Conservation (phyloP, 2,888 invertebrate species). For the Hemaris fuciformis region DNA sequence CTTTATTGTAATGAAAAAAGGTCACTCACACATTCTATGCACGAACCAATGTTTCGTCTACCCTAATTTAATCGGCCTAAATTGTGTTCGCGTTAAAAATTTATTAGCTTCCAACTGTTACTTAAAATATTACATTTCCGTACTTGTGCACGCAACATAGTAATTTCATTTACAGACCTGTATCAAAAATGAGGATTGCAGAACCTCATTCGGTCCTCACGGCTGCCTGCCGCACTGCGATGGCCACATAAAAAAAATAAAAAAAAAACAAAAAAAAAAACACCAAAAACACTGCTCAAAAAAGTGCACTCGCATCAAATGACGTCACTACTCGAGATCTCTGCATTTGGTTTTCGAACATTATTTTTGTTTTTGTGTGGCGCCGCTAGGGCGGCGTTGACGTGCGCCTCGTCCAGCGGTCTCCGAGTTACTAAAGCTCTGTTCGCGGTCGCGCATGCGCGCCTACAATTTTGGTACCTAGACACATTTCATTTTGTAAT, state of each 20-base stretch:
- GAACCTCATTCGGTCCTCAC: slow-evolving; percentile 12
- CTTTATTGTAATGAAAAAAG: not conserved
- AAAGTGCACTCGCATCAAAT: not conserved
- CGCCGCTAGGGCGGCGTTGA: slow-evolving; percentile 43
- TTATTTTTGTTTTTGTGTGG: slow-evolving; percentile 27
- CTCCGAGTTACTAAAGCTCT: slow-evolving; percentile 54
- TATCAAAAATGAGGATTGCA: slow-evolving; percentile 29
- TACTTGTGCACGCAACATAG: slow-evolving; percentile 59
- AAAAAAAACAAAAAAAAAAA: slow-evolving; percentile 30
- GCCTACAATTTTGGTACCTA: slow-evolving; percentile 33
- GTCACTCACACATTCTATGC: not conserved
- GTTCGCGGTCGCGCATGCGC: slow-evolving; percentile 60
- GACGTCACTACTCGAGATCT: slow-evolving; percentile 11
- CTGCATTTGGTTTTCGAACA: slow-evolving; percentile 21
- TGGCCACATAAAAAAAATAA: slow-evolving; percentile 45
- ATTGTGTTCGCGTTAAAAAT: not conserved
- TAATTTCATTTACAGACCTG: slow-evolving; percentile 69
- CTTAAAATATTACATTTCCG: slow-evolving; percentile 45
- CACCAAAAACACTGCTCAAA: slow-evolving; percentile 9
- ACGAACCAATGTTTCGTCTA: not conserved
- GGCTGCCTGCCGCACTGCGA: slow-evolving; percentile 38
- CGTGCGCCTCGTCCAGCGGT: slow-evolving; percentile 50
- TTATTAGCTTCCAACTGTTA: slow-evolving; percentile 15
- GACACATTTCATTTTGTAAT: slow-evolving; percentile 67
- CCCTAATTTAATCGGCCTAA: slow-evolving; percentile 1